Evolutionary conservation across 2,797 vertebrate species (phyloP), one percentile per base, ranked within the genome.

Genomic region (Myotis planiceps): DNA sequence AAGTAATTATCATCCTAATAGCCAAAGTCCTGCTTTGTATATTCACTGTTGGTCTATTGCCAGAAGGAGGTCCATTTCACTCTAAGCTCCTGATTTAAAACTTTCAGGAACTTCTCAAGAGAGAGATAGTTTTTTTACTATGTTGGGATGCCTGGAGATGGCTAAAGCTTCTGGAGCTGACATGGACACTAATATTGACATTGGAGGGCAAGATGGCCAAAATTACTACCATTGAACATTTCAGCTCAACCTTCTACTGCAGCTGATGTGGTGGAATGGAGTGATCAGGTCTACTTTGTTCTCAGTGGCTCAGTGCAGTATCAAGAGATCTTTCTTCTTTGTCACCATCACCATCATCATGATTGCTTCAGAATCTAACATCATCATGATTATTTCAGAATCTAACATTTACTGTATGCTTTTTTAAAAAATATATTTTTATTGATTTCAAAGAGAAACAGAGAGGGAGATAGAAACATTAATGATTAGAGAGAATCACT

Each of bases 1-100:
- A 98, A 98, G 97, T 97, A 98, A 98, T 98, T 98, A 98, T 98
- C 98, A 97, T 98, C 95, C 95, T 98, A 98, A 98, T 98, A 97
- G 96, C 96, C 97, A 80, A 97, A 97, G 79, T 60, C 63, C 92
- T 94, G 68, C 96, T 98, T 98, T 98, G 96, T 98, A 94, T 96
- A 97, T 95, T 97, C 81, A 96, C 65, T 97, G 95, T 96, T 96
- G 95, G 87, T 96, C 66, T 97, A 86, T 53, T 96, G 95, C 78
- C 93, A 98, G 82, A 95, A 39, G 96, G 74, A 92, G 90, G 45
- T 87, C 80, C 95, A 60, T 97, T 98, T 97, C 72, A 34, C 51
- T 45, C 60, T 23, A 90, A 96, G 74, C 0, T 60, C 63, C 85
- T 93, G 39, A 27, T 25, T 96, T 95, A 45, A 42, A 39, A 55